These are phyloP conservation scores for Aphis gossypii DNA, from an alignment of 1,140 invertebrate genomes.

Conservation along the genomic window DNA sequence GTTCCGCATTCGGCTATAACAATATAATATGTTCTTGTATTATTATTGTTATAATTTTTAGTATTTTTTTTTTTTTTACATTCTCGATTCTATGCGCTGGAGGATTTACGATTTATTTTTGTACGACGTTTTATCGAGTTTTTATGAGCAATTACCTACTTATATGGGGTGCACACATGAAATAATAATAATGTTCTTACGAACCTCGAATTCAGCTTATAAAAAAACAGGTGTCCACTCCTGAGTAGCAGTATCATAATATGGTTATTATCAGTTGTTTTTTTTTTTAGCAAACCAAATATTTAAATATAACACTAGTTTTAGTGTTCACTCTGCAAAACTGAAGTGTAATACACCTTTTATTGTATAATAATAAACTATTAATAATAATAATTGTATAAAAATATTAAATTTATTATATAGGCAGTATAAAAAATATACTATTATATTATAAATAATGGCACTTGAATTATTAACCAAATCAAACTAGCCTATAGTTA, in stretches of 20 bases:
- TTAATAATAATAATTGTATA: no score
- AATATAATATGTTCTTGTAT: neutral
- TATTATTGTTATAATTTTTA: neutral
- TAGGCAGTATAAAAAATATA: neutral
- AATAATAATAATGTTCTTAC: conserved; percentile 25
- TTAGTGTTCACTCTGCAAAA: no score
- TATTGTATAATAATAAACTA: neutral
- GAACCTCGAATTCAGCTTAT: neutral
- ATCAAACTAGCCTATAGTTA: neutral
- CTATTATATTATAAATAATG: no score
- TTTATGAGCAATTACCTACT: conserved; percentile 2
- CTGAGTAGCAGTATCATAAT: neutral
- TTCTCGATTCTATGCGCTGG: conserved; percentile 13
- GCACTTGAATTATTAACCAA: neutral
- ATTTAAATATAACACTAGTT: neutral
- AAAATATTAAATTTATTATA: no score
- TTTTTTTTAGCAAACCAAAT: neutral
- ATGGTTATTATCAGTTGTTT: neutral
- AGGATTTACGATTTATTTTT: neutral
- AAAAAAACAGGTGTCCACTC: conserved; percentile 34
- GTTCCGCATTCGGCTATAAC: neutral
- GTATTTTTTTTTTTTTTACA: neutral
- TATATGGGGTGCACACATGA: neutral
- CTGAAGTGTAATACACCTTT: neutral
- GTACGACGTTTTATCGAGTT: conserved; percentile 20